Base-by-base conservation (phyloP, 2,113 vertebrate genomes). In the Lophius piscatorius region DNA sequence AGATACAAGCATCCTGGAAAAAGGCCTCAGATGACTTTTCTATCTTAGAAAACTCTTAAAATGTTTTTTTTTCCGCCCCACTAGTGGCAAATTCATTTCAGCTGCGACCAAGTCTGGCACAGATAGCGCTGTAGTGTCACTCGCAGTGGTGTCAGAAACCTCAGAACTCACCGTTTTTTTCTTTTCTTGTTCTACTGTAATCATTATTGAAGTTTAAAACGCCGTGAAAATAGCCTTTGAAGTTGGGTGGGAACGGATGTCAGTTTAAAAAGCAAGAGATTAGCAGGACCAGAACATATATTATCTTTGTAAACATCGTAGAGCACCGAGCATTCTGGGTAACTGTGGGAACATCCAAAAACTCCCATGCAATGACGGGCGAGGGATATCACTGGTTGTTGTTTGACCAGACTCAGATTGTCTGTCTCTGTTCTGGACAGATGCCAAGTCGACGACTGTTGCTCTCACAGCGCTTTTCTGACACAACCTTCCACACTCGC, bases 1-100 rank as follows among this genome's bases (percentile, higher is more conserved):
- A 35, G 77, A 68, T 59, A 51, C 73, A 75, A 83, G 84, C 77
- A 74, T 66, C 48, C 45, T 54, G 58, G n/a, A n/a, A 74, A 78
- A 82, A 85, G 81, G 81, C 78, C 86, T 78, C 76, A 3, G 57
- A 59, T 72, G 82, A 85, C 49, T 82, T 76, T 80, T 65, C 78
- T 74, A 62, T 82, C 76, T 76, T 26, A 14, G 48, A 70, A 66
- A 84, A 63, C 51, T 71, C 49, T 74, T 45, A 59, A 84, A 70
- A 21, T 23, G 13, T 21, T 21, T 64, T 57, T 80, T 48, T 70
- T 22, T 74, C n/a, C n/a, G n/a, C 62, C 48, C 41, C 55, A 21
- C 17, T 34, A 85, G 76, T 70, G 59, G 34, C 28, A 11, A 70
- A 79, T 70, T 74, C 65, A 75, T 70, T 60, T 45, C 10, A 23